Conservation (phyloP, 2,797 vertebrate species). For the Gobionotothen gibberifrons region DNA sequence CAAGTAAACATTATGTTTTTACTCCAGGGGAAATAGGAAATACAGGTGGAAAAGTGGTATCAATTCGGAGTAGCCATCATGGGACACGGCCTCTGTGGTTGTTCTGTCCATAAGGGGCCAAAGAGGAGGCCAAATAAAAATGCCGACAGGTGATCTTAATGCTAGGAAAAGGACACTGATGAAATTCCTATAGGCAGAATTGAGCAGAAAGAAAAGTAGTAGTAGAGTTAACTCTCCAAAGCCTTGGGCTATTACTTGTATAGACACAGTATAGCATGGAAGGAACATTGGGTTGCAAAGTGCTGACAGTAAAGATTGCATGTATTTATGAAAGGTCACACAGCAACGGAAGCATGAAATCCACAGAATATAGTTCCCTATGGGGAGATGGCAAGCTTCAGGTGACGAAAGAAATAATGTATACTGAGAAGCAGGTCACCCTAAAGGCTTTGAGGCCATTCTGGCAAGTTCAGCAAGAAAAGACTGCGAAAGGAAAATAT, state of each 20-base stretch:
- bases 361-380: slow-evolving; percentile 41
- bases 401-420: slow-evolving; percentile 49
- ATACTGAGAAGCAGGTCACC: slow-evolving; percentile 30
- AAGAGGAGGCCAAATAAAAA: slow-evolving; percentile 13
- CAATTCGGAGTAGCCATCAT: slow-evolving; percentile 6
- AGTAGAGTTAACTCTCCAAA: slow-evolving; percentile 39
- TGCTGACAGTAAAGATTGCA: slow-evolving; percentile 60
- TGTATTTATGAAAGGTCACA: slow-evolving; percentile 60
- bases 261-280: slow-evolving; percentile 20
- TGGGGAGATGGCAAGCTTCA: slow-evolving; percentile 26
- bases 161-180: slow-evolving; percentile 8
- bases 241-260: slow-evolving; percentile 43
- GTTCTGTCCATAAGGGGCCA: neutral
- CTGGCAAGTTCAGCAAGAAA: slow-evolving; percentile 49
- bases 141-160: slow-evolving; percentile 25
- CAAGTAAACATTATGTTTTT: neutral
- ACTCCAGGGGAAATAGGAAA: neutral
- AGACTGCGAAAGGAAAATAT: slow-evolving; percentile 5
- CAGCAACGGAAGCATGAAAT: slow-evolving; percentile 44
- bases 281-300: slow-evolving; percentile 53
- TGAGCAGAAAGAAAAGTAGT: slow-evolving; percentile 32
- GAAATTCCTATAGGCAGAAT: slow-evolving; percentile 31
- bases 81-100: neutral
- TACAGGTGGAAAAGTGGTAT: neutral
- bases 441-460: slow-evolving; percentile 27